Evolutionary conservation across 2,113 vertebrate species (phyloP), one percentile per base, ranked within the genome.

Genomic region (Stomatorhinus ivindoensis): DNA sequence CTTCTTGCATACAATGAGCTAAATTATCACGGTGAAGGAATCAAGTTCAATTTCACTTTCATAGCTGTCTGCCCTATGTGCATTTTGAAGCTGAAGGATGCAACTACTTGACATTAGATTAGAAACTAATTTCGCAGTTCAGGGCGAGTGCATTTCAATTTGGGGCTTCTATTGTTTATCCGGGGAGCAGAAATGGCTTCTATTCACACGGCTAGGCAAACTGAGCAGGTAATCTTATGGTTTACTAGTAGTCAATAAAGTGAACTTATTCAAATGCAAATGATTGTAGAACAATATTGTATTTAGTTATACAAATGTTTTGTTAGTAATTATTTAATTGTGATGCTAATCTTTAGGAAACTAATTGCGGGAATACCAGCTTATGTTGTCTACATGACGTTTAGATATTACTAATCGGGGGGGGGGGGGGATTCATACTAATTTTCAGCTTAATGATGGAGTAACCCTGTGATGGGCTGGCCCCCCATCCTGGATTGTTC

Each of bases 131-230:
- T 94, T 91, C 92, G 88, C 90, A 92, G 95, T 93, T 95, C 92
- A 93, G 92, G 90, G 90, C 91, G 92, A 93, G 89, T 91, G 93
- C 91, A 58, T 95, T 94, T 94, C 89, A 93, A 94, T 93, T 95
- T 93, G 58, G 89, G 83, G 65, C 89, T 90, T 90, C 91, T 90
- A 93, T 94, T 94, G 93, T 95, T 93, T 93, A 95, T 94, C 90
- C 88, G 65, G 89, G 89, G 91, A 89, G 91, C 73, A 90, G 31
- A 73, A 85, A 73, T 83, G 87, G 89, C 89, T 92, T 89, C 88
- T 51, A 58, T 89, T 89, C 80, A 89, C 42, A 27, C 13, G 3
- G 35, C 48, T 46, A 44, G 76, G 53, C 27, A 51, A 89, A 89
- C 50, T 58, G 88, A 89, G 51, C 76, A 89, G 80, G 88, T 89